These are phyloP conservation scores for Cydia fagiglandana DNA, from an alignment of 1,140 invertebrate species.

Conservation along the genomic window DNA sequence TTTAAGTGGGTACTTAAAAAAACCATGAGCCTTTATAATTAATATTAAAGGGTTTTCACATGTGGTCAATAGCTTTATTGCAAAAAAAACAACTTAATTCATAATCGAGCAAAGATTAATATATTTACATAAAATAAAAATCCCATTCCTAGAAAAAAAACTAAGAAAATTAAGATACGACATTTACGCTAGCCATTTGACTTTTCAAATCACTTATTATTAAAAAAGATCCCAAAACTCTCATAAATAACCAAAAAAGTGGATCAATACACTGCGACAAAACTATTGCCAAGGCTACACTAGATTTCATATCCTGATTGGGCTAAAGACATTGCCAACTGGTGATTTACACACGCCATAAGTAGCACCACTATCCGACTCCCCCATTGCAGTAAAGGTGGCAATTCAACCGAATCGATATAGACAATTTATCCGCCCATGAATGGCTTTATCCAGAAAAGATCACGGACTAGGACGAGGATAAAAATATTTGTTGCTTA, in stretches of 20 bases:
- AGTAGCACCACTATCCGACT: neutral
- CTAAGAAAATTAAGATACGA: no score
- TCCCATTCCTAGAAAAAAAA: no score
- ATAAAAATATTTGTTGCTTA: constrained; percentile 3
- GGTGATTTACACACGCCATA: constrained; percentile 19
- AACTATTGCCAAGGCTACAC: neutral
- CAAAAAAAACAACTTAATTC: no score
- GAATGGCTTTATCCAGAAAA: constrained; percentile 11
- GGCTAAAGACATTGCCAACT: constrained; percentile 1
- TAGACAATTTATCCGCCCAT: constrained; percentile 15
- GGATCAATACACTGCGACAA: neutral
- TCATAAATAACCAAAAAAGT: neutral
- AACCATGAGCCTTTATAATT: no score
- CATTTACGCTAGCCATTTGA: no score
- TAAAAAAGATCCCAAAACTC: neutral
- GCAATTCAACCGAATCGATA: constrained; percentile 17
- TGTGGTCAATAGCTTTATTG: no score
- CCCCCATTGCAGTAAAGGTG: constrained; percentile 15
- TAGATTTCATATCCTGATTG: constrained; percentile 12
- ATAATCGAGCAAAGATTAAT: no score
- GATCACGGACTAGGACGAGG: neutral
- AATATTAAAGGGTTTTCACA: no score
- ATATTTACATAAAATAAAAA: no score
- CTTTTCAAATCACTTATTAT: no score
- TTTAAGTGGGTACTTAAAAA: no score